Conservation (phyloP, 2,113 vertebrate genomes). For the Phylloscopus whistleri region DNA sequence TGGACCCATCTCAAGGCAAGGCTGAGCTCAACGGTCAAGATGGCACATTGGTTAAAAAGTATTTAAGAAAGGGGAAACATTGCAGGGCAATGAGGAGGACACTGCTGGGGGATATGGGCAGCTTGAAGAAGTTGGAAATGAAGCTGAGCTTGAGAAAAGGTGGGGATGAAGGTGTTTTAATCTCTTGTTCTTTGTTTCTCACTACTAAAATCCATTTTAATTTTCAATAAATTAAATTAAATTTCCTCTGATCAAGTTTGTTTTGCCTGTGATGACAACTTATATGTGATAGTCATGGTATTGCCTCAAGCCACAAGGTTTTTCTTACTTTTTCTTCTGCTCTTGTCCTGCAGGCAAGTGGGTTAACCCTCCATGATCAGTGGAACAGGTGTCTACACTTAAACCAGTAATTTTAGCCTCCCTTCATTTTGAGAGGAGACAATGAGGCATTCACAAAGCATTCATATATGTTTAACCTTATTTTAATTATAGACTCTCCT, state of each 20-base stretch:
- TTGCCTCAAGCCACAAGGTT: neutral
- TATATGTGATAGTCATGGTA: neutral
- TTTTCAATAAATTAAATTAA: neutral
- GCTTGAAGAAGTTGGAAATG: neutral
- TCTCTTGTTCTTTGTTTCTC: neutral
- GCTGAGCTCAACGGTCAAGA: neutral
- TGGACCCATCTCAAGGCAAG: neutral
- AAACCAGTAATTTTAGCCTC: neutral
- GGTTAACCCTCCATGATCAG: neutral
- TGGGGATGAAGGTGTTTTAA: accelerated
- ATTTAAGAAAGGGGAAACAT: accelerated
- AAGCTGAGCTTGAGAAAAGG: neutral
- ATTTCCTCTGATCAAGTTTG: neutral
- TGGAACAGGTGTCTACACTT: neutral
- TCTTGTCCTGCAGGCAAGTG: neutral
- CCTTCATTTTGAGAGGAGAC: neutral
- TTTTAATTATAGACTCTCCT: neutral
- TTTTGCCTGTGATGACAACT: neutral
- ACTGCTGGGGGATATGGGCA: neutral
- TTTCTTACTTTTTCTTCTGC: neutral
- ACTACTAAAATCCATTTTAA: neutral
- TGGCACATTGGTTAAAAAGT: accelerated
- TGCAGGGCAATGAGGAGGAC: neutral
- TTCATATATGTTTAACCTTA: neutral
- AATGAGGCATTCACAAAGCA: neutral